These are phyloP conservation scores for Melanotaenia maccullochi DNA, from an alignment of 2,797 vertebrate species.

Conservation along the genomic window DNA sequence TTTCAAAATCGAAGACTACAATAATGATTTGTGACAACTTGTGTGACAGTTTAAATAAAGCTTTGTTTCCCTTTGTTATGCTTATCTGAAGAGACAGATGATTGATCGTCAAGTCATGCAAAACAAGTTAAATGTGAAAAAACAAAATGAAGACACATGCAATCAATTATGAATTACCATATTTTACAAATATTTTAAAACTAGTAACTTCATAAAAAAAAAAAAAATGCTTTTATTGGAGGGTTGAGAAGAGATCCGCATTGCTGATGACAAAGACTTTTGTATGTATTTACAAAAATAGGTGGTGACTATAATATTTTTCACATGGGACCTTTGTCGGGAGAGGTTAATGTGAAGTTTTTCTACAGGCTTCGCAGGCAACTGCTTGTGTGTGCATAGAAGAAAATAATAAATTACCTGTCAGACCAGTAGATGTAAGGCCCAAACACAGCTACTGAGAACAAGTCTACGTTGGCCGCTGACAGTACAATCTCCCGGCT, in stretches of 20 bases:
- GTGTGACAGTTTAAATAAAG: constrained; percentile 2
- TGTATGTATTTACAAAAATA: constrained; percentile 70
- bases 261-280: constrained; percentile 62
- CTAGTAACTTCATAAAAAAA: not conserved
- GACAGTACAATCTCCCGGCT: constrained; percentile 96
- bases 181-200: not conserved
- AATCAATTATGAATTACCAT: not conserved
- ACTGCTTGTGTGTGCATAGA: constrained; percentile 80
- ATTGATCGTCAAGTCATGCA: not conserved
- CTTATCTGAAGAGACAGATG: not conserved
- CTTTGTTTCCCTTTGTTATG: not conserved
- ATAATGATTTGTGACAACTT: not conserved
- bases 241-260: constrained; percentile 52
- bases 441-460: constrained; percentile 97
- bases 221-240: not conserved
- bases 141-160: not conserved
- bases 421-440: constrained; percentile 99
- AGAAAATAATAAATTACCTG: constrained; percentile 98
- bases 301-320: constrained; percentile 56
- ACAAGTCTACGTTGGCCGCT: constrained; percentile 96
- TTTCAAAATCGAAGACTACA: constrained; percentile 5
- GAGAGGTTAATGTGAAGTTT: constrained; percentile 84
- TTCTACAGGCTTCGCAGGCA: constrained; percentile 80
- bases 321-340: constrained; percentile 72
- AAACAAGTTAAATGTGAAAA: not conserved